Evolutionary conservation across 2,888 invertebrate genomes (phyloP).

Genomic region (Rhorus exstirpatorius): DNA sequence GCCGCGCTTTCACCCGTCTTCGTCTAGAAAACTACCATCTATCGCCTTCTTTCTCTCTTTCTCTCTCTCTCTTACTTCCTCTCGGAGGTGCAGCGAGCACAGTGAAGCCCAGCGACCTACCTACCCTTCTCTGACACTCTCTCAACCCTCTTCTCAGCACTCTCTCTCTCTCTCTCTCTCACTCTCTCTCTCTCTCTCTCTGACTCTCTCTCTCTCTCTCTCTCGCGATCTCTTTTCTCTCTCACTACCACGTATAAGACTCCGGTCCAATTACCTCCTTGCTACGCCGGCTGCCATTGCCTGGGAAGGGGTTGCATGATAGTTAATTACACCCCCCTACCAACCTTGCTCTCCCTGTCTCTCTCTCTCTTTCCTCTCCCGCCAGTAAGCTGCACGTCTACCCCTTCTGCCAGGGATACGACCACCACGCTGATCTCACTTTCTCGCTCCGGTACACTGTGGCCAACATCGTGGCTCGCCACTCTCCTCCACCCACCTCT

Average conservation of each 20-base stretch:
- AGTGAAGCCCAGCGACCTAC: neutral
- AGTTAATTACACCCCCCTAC: slow-evolving; percentile 84
- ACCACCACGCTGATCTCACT: slow-evolving; percentile 73
- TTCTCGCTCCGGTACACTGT: slow-evolving; percentile 69
- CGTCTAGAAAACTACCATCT: slow-evolving; percentile 26
- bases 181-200: neutral
- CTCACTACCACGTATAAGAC: slow-evolving; percentile 78
- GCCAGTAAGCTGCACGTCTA: slow-evolving; percentile 74
- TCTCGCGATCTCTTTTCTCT: neutral
- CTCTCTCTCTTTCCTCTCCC: slow-evolving; percentile 17
- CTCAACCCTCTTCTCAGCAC: slow-evolving; percentile 35
- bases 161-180: slow-evolving; percentile 24
- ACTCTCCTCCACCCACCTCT: slow-evolving; percentile 67
- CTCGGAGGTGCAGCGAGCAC: neutral
- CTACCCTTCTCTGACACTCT: slow-evolving; percentile 56
- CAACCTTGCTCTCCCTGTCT: slow-evolving; percentile 36
- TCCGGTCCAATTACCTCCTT: slow-evolving; percentile 85
- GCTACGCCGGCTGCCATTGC: slow-evolving; percentile 83
- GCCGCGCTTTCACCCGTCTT: slow-evolving; percentile 31
- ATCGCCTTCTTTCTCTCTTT: slow-evolving; percentile 4
- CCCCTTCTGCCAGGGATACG: slow-evolving; percentile 73
- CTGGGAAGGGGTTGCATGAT: slow-evolving; percentile 84
- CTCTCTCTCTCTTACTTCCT: neutral
- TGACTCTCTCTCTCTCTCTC: neutral
- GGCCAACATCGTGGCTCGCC: slow-evolving; percentile 50